Conservation (phyloP, 37 sponge, comb jelly and placozoan species). For the Theonella swinhoei region DNA sequence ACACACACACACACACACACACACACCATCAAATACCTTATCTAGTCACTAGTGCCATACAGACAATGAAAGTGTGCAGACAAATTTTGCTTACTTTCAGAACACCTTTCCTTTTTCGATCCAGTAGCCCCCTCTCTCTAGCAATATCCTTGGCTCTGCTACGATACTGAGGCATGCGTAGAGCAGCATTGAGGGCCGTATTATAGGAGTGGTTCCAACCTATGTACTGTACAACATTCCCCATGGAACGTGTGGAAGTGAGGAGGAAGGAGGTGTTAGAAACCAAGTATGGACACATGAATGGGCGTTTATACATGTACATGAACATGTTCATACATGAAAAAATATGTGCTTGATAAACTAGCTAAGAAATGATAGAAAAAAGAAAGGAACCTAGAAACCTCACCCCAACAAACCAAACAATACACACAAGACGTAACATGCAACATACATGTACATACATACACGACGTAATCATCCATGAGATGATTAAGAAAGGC, state of each 20-base stretch:
- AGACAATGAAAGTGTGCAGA: too few species aligned
- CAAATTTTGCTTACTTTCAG: neutral
- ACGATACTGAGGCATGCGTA: conserved; percentile 47
- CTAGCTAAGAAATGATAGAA: neutral
- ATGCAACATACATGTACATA: too few species aligned
- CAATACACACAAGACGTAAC: too few species aligned
- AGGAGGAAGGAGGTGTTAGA: neutral
- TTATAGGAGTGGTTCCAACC: conserved; percentile 63
- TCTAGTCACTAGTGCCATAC: too few species aligned
- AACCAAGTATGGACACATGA: too few species aligned
- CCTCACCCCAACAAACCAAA: too few species aligned
- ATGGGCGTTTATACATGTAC: too few species aligned
- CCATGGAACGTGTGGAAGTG: neutral
- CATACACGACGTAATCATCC: too few species aligned
- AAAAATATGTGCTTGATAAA: neutral
- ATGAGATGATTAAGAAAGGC: too few species aligned
- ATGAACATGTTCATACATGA: neutral
- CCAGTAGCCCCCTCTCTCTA: conserved; percentile 32
- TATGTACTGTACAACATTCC: conserved; percentile 66
- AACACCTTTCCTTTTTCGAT: neutral
- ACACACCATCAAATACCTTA: neutral
- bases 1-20: conserved; percentile 12
- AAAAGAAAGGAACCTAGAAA: too few species aligned
- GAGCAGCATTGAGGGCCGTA: conserved; percentile 50
- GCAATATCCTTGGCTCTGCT: conserved; percentile 37